Conservation (phyloP, 2,888 invertebrate species). For the Drosophila lacicola region DNA sequence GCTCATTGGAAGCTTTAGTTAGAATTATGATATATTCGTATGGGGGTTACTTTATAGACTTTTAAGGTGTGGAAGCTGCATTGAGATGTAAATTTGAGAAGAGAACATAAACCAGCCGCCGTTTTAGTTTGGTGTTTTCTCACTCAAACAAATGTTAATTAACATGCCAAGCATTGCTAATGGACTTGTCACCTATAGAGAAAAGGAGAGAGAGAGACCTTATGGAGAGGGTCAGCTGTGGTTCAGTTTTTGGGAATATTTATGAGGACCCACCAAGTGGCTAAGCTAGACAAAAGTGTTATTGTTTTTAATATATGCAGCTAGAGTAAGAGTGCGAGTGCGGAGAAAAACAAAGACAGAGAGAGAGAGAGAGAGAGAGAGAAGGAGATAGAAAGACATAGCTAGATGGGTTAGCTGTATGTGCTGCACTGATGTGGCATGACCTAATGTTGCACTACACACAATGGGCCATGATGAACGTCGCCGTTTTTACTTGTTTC, state of each 20-base stretch:
- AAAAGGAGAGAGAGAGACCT: neutral
- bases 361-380: neutral
- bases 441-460: constrained; percentile 79
- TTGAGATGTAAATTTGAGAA: constrained; percentile 30
- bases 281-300: constrained; percentile 58
- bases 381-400: neutral
- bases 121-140: constrained; percentile 15
- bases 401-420: neutral
- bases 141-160: constrained; percentile 45
- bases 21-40: no score
- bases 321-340: neutral
- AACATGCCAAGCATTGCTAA: constrained; percentile 54
- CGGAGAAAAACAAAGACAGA: neutral
- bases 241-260: constrained; percentile 34
- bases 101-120: constrained; percentile 32
- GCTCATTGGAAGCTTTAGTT: neutral
- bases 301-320: constrained; percentile 76
- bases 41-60: neutral
- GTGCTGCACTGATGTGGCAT: constrained; percentile 57
- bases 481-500: constrained; percentile 29
- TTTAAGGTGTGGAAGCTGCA: neutral
- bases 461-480: constrained; percentile 73
- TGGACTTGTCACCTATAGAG: constrained; percentile 50
- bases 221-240: constrained; percentile 8
- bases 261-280: constrained; percentile 69